Conservation (phyloP, 2,113 vertebrate species). For the Desmodus rotundus region DNA sequence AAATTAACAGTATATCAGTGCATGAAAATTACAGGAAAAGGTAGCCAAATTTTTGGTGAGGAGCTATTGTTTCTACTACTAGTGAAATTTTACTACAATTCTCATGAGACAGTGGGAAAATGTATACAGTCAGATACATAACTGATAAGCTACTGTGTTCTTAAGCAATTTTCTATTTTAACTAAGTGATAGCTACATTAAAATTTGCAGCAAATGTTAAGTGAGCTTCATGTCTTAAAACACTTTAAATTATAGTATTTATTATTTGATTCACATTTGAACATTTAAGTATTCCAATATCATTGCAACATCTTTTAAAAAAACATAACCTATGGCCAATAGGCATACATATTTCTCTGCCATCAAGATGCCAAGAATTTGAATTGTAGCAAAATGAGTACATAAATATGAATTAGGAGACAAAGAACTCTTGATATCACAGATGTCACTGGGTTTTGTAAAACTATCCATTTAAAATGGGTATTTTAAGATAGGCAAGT, state of each 20-base stretch:
- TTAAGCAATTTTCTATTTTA: background rate
- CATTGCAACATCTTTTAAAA: background rate
- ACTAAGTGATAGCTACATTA: background rate
- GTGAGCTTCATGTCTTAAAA: background rate
- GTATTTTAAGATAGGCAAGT: background rate
- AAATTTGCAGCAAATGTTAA: slow-evolving; percentile 1
- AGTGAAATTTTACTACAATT: background rate
- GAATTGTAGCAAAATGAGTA: background rate
- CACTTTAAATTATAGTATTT: background rate
- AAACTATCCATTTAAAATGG: background rate
- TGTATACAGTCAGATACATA: background rate
- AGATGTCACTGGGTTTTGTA: background rate
- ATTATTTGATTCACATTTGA: slow-evolving; percentile 1
- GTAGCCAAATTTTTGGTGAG: background rate
- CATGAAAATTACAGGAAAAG: background rate
- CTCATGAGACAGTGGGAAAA: background rate
- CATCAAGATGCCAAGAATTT: background rate
- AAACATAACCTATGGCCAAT: background rate
- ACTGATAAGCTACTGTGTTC: background rate
- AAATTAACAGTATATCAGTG: background rate
- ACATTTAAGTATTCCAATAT: background rate
- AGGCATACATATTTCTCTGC: background rate
- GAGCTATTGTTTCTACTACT: background rate
- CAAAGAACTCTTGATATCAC: background rate
- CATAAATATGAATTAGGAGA: background rate